These are phyloP conservation scores for Amphipyra berbera DNA, from an alignment of 2,888 invertebrate genomes.

Conservation along the genomic window DNA sequence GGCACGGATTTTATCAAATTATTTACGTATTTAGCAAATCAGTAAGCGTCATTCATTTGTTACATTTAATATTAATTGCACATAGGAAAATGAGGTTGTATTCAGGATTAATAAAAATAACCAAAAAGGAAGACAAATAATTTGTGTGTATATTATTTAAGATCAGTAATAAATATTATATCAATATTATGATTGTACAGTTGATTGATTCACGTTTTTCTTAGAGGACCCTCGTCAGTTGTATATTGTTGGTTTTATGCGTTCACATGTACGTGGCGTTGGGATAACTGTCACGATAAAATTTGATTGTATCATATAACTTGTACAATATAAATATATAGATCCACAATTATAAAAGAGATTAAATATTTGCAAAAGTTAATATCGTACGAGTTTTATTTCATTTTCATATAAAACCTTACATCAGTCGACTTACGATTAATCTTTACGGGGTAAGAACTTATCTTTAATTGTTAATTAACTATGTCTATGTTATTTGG, in stretches of 20 bases:
- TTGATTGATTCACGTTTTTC: slow-evolving; percentile 77
- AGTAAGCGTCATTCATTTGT: slow-evolving; percentile 78
- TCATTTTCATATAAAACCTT: slow-evolving; percentile 54
- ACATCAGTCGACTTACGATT: slow-evolving; percentile 70
- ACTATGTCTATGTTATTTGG: slow-evolving; percentile 72
- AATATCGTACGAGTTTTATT: slow-evolving; percentile 82
- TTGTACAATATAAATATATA: slow-evolving; percentile 90
- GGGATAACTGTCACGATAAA: slow-evolving; percentile 79
- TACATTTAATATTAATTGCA: slow-evolving; percentile 82
- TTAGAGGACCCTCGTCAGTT: slow-evolving; percentile 76
- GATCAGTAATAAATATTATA: slow-evolving; percentile 79
- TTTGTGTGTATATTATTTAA: slow-evolving; percentile 88
- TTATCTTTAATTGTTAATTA: slow-evolving; percentile 63
- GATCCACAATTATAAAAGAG: slow-evolving; percentile 90
- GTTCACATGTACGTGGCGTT: slow-evolving; percentile 74
- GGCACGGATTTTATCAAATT: slow-evolving; percentile 81
- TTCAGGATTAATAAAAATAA: slow-evolving; percentile 81
- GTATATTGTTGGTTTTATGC: slow-evolving; percentile 76
- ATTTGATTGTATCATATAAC: slow-evolving; percentile 88
- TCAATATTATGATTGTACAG: slow-evolving; percentile 84
- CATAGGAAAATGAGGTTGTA: slow-evolving; percentile 89
- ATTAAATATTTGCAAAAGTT: slow-evolving; percentile 91
- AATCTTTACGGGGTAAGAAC: slow-evolving; percentile 66
- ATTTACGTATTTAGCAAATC: slow-evolving; percentile 64
- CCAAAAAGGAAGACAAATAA: slow-evolving; percentile 86